Base-by-base conservation (phyloP, 2,888 invertebrate species). In the Hypolimnas misippus region DNA sequence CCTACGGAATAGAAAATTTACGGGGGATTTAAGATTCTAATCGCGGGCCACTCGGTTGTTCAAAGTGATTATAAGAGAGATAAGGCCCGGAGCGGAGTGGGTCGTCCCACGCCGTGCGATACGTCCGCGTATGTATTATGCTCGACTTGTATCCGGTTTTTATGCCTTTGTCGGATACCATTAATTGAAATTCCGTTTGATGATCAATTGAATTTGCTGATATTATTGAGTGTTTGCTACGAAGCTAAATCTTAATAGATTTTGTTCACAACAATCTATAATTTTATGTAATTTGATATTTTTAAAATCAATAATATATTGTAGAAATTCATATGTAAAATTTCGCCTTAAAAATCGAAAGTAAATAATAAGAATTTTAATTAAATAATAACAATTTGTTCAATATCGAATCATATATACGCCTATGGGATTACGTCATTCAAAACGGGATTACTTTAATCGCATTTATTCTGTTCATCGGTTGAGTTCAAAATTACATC, bases 11-110 rank as follows among this genome's bases (percentile, higher is more conserved):
- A 86, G 85, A 85, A 87, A 87, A 89, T 91, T 90, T 89, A 89
- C 88, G 82, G 82, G 85, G 89, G 90, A 87, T 89, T 87, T 86
- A 80, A 89, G 91, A 92, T 92, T 81, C 79, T 88, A 84, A 92
- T 91, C 91, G 81, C 70, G 79, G 82, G 80, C 83, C 86, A 84
- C 83, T 89, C 84, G 88, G 86, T 83, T 85, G 89, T 89, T 92
- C 90, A 89, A 90, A 91, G 90, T 87, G 91, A 91, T 92, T 90
- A 87, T 84, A 81, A 79, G 74, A 66, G 73, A 87, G 91, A 90
- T 92, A 92, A 83, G 78, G 76, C 79, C 84, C 81, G 77, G 77
- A 78, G 86, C 82, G 78, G 78, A 78, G 76, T 76, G 83, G 82
- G 76, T 74, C 85, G 83, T 79, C 90, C 89, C 86, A 87, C 88